Evolutionary conservation across 2,797 vertebrate genomes (phyloP).

Genomic region (Peromyscus nudipes): DNA sequence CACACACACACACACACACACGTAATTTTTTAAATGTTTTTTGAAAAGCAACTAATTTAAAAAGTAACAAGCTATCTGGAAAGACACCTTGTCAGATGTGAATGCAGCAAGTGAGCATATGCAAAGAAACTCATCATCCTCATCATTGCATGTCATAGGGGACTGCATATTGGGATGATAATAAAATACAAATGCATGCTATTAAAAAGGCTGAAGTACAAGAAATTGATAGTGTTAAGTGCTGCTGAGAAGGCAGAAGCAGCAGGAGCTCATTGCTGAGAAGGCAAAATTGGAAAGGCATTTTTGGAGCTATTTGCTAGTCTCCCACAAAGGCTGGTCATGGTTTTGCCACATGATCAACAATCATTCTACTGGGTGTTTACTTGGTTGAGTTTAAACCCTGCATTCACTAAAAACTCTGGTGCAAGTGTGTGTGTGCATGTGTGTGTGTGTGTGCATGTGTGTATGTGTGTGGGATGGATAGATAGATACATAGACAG

Average conservation of each 20-base stretch:
- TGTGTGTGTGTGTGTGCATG: background rate
- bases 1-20: background rate
- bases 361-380: background rate
- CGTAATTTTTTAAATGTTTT: background rate
- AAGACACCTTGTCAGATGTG: background rate
- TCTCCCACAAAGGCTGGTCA: background rate
- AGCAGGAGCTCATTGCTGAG: background rate
- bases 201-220: background rate
- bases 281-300: background rate
- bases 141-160: background rate
- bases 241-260: background rate
- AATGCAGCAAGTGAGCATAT: background rate
- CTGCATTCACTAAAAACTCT: background rate
- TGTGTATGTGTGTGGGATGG: too few species aligned
- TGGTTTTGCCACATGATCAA: background rate
- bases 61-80: background rate
- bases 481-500: background rate
- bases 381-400: background rate
- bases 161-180: background rate
- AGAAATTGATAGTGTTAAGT: background rate
- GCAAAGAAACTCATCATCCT: background rate
- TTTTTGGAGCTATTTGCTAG: background rate
- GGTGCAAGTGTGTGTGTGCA: background rate
- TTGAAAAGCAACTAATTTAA: background rate
- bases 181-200: background rate